Base-by-base conservation (phyloP, 1,140 invertebrate genomes). In the Drosophila pseudoananassae region DNA sequence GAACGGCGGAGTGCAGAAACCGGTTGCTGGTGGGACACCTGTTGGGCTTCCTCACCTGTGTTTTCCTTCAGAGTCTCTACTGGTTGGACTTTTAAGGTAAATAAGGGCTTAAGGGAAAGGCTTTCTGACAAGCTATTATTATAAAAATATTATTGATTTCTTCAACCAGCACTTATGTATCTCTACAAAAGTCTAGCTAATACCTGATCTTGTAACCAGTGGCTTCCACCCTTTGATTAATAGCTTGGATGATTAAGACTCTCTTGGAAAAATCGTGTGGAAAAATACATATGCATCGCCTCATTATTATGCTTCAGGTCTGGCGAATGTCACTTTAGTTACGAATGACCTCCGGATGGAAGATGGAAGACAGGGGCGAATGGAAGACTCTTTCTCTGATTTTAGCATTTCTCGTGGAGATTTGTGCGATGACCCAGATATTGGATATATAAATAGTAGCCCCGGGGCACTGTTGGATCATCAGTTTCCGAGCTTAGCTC, bases 401-500 rank as follows among this genome's bases (percentile, higher is more conserved):
- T 20, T 46, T 20, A 23, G 43, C 43, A 46, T 66, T 64, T 64
- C 58, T 52, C 63, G 50, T 25, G n/a, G 63, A 20, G 38, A 43
- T 14, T 15, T 3, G 5, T n/a, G 12, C 12, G 40, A 9, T 66
- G 63, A 63, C 58, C 63, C 63, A 66, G 23, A 49, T 69, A 25
- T 29, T 3, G 0, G 14, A 3, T 36, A 14, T 69, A 69, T 69
- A 69, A 55, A 69, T 69, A 69, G 65, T 40, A 49, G 65, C 29
- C 50, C 2, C 49, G 1, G 49, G 47, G 38, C 63, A 68, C 1
- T 25, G 61, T 23, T 31, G 15, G 20, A 9, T 23, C 27, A 69
- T 54, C 63, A 69, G 65, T 68, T 49, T 25, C n/a, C 65, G 65
- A 69, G 65, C 25, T 68, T 4, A 69, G 65, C 65, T 69, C 65